Evolutionary conservation across 1,140 invertebrate genomes (phyloP).

Genomic region (Melitaea cinxia): DNA sequence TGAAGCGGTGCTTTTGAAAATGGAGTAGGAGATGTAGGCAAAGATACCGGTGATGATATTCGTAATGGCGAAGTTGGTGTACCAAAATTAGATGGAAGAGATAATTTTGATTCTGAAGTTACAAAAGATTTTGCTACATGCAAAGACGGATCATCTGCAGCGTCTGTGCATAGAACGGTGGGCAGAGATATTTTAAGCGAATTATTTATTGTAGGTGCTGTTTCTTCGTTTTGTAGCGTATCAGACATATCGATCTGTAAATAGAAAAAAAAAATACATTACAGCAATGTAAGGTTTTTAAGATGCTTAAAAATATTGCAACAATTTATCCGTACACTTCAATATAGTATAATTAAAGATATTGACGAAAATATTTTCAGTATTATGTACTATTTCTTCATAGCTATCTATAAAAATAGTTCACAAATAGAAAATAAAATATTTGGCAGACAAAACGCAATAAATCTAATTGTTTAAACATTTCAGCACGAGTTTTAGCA

Average conservation of each 20-base stretch:
- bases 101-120: conserved; percentile 67
- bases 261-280: conserved; percentile 36
- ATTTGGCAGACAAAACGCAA: no score
- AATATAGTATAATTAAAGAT: no score
- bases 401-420: no score
- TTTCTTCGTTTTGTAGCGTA: conserved; percentile 45
- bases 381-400: no score
- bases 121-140: conserved; percentile 47
- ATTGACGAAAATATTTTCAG: no score
- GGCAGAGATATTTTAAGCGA: conserved; percentile 63
- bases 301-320: no score
- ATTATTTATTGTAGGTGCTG: conserved; percentile 46
- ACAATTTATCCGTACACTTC: no score
- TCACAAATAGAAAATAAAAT: no score
- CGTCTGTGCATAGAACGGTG: conserved; percentile 62
- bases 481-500: no score
- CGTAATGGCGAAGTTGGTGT: conserved; percentile 68
- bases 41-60: conserved; percentile 63
- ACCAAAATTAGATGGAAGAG: conserved; percentile 64
- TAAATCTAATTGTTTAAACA: no score
- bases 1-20: conserved; percentile 51
- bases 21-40: conserved; percentile 64
- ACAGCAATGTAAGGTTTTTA: no score
- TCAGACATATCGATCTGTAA: conserved; percentile 68
- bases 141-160: conserved; percentile 46